phyloP scores from a whole-genome alignment of 2,797 vertebrate species.

The Scolopax rusticola region DNA sequence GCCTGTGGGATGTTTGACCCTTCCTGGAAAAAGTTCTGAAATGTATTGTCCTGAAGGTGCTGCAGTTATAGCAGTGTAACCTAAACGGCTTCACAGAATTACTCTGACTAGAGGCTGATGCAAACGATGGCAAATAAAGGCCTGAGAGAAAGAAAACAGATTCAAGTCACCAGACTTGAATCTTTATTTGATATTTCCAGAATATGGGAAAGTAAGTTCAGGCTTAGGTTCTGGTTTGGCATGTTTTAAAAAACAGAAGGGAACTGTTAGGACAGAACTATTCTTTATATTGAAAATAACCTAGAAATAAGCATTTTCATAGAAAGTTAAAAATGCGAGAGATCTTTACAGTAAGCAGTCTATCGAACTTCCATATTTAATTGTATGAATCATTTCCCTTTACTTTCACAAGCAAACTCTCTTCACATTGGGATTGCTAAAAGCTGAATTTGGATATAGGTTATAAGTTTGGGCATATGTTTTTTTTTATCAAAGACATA shows the following conservation, averaged over 20 bases:
- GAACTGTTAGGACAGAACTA: background rate
- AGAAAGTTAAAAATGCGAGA: background rate
- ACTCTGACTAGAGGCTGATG: background rate
- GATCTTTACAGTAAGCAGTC: background rate
- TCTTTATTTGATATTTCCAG: background rate
- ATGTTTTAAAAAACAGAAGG: background rate
- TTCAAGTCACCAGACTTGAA: background rate
- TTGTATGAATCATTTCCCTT: background rate
- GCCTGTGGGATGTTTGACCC: background rate
- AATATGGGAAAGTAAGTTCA: background rate
- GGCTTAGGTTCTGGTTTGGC: background rate
- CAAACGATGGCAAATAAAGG: background rate
- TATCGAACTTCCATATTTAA: background rate
- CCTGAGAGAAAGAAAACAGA: background rate
- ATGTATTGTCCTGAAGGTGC: background rate
- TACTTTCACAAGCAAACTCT: background rate
- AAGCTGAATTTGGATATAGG: background rate
- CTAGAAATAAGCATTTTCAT: background rate
- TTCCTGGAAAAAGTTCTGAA: background rate
- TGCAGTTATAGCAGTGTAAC: background rate
- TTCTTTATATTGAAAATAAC: background rate
- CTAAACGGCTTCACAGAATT: background rate
- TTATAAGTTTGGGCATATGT: background rate
- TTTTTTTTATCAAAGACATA: background rate
- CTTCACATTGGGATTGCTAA: background rate